Percentiles rank a stretch among this genome's conserved stretches.
These are phyloP conservation scores for Plagodis dolabraria DNA, from an alignment of 2,888 invertebrate genomes.

Conservation along the genomic window DNA sequence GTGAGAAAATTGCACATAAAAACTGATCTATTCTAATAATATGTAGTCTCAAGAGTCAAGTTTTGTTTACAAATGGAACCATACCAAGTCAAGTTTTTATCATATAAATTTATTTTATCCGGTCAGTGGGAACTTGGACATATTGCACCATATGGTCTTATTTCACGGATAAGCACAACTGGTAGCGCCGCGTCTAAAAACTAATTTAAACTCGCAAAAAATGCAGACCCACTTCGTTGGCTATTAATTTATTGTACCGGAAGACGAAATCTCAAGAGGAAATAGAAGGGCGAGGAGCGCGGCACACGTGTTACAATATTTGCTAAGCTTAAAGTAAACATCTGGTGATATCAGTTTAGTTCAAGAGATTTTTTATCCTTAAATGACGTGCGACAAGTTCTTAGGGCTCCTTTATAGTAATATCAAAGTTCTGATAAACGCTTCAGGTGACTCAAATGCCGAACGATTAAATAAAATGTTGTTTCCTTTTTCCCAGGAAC, in stretches of 20 bases:
- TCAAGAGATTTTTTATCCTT: constrained; percentile 51
- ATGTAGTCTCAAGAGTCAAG: constrained; percentile 38
- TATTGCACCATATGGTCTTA: constrained; percentile 62
- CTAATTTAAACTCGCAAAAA: constrained; percentile 68
- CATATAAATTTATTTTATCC: constrained; percentile 56
- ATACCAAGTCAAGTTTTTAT: constrained; percentile 40
- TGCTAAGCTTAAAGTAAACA: constrained; percentile 78
- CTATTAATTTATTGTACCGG: constrained; percentile 81
- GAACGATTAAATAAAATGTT: constrained; percentile 45
- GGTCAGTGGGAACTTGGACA: constrained; percentile 57
- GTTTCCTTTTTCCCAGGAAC: constrained; percentile 74
- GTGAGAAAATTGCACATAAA: constrained; percentile 74
- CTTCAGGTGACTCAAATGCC: constrained; percentile 31
- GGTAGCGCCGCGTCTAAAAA: constrained; percentile 66
- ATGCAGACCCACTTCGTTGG: constrained; percentile 52
- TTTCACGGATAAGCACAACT: constrained; percentile 52
- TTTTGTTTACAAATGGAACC: constrained; percentile 58
- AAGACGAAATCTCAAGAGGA: constrained; percentile 84
- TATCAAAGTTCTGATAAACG: constrained; percentile 38
- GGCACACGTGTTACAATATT: constrained; percentile 85
- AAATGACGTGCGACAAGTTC: constrained; percentile 16
- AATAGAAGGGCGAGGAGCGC: constrained; percentile 74
- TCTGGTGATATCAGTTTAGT: constrained; percentile 66
- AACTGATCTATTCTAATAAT: constrained; percentile 71
- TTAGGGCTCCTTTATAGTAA: constrained; percentile 37